Evolutionary conservation across 2,113 vertebrate species (phyloP).

Genomic region (Erythrolamprus reginae): DNA sequence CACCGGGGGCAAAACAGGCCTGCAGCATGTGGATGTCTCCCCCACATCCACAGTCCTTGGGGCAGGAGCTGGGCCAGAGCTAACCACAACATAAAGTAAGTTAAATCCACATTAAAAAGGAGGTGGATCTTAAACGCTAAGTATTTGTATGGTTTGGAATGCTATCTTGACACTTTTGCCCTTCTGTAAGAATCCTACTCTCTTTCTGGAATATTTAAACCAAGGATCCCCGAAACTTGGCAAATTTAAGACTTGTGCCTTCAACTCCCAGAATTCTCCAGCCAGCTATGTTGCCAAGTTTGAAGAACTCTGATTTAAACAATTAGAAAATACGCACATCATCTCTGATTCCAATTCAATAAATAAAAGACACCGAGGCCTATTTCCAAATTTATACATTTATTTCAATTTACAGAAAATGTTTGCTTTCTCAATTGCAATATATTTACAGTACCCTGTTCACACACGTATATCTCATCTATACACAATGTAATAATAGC

Average conservation of each 20-base stretch:
- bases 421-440: not conserved
- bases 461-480: not conserved
- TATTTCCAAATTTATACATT: not conserved
- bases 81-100: no score
- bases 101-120: not conserved
- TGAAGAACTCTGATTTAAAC: no score
- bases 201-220: not conserved
- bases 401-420: not conserved
- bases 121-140: not conserved
- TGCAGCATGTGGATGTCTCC: no score
- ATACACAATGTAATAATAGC: slow-evolving; percentile 1
- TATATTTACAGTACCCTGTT: not conserved
- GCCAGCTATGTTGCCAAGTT: no score
- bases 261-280: no score
- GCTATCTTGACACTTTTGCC: not conserved
- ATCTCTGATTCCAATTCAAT: not conserved
- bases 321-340: not conserved
- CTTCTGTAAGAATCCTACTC: not conserved
- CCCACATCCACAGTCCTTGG: no score
- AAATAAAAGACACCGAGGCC: not conserved
- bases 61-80: no score
- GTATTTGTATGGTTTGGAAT: not conserved
- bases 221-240: no score
- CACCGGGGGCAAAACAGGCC: no score
- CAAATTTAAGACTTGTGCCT: no score